phyloP scores from a whole-genome alignment of 1,140 invertebrate species.

The Temnothorax curvispinosus region DNA sequence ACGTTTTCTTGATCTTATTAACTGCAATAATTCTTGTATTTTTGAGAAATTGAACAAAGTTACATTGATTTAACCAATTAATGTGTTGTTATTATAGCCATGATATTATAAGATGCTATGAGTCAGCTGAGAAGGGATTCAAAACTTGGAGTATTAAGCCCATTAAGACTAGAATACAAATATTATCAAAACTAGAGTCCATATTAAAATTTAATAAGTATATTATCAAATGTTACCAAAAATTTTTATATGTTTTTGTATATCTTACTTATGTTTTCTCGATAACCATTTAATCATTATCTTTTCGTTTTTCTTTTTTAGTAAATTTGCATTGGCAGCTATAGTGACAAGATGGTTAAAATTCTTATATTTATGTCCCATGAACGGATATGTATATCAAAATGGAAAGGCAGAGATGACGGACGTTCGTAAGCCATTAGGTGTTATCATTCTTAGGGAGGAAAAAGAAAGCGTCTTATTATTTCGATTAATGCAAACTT shows the following conservation, averaged over 20 bases:
- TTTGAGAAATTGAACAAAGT: background rate
- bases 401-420: background rate
- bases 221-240: background rate
- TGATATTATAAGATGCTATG: background rate
- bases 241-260: background rate
- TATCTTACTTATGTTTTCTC: background rate
- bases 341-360: background rate
- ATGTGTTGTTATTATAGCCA: background rate
- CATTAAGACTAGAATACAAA: background rate
- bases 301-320: conserved; percentile 1
- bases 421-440: background rate
- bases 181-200: background rate
- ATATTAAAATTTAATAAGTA: background rate
- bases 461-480: background rate
- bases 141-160: background rate
- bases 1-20: conserved; percentile 9
- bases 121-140: background rate
- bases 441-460: background rate
- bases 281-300: background rate
- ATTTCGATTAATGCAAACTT: conserved; percentile 6
- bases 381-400: background rate
- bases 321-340: background rate
- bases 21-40: background rate
- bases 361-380: background rate
- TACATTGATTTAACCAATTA: background rate